phyloP scores from a whole-genome alignment of 2,888 invertebrate genomes.

The Hermaeophaga mercurialis region DNA sequence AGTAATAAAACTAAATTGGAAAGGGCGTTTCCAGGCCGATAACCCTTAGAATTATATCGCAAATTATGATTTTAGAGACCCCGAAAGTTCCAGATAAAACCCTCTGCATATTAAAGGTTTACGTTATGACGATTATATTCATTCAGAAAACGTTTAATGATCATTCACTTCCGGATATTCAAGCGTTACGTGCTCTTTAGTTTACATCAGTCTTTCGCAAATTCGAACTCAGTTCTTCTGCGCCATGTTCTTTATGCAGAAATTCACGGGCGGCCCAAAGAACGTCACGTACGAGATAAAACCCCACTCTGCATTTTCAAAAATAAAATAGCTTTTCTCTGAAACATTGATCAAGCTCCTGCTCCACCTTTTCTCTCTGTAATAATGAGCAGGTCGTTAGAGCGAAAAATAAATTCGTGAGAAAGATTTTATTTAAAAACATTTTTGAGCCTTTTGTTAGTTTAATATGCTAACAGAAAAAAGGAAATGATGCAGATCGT shows the following conservation, averaged over 20 bases:
- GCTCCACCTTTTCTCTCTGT: constrained; percentile 6
- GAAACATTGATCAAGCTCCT: constrained; percentile 22
- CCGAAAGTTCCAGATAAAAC: not conserved
- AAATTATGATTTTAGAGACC: not conserved
- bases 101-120: no score
- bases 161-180: constrained; percentile 12
- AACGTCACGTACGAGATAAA: constrained; percentile 27
- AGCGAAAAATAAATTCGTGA: constrained; percentile 2
- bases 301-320: constrained; percentile 25
- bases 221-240: constrained; percentile 16
- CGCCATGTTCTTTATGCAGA: constrained; percentile 24
- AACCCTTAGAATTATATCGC: not conserved
- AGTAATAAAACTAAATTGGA: no score
- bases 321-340: constrained; percentile 28
- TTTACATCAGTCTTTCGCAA: constrained; percentile 10
- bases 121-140: constrained; percentile 4
- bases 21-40: no score
- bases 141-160: constrained; percentile 20
- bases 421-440: not conserved
- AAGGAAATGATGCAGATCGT: no score
- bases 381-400: constrained; percentile 22
- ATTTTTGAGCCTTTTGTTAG: no score
- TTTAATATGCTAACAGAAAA: no score
- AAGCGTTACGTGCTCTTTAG: constrained; percentile 19
- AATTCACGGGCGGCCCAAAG: constrained; percentile 15